Evolutionary conservation across 2,797 vertebrate species (phyloP), one percentile per base, ranked within the genome.

Genomic region (Vireo griseus): DNA sequence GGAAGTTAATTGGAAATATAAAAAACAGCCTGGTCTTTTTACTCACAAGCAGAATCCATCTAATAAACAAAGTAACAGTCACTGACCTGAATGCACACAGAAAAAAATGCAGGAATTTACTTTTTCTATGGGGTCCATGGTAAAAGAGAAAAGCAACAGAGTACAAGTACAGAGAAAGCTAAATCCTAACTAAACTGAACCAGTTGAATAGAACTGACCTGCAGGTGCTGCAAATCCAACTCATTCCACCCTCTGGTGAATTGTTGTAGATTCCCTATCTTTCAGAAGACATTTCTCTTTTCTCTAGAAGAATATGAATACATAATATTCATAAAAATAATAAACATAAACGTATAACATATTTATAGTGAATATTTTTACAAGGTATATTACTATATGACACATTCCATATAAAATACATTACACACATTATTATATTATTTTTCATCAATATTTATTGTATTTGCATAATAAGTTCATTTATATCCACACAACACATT

Each of bases 61-160:
- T 72, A 42, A 79, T 45, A 91, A 92, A 76, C 19, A 86, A 91
- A 54, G 8, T 40, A 84, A 74, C 5, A 40, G 13, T 40, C 33
- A 50, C 62, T 80, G 42, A 68, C 33, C 19, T 76, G 21, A 90
- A 68, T 15, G 5, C 9, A 59, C 8, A 8, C 7, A 24, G 8
- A 21, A 62, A 79, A 52, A 50, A 8, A 12, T 0, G 2, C 5
- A 89, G 5, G 14, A 28, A 35, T 14, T n/a, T 0, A 39, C 7
- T 79, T 74, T 88, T 26, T 51, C 11, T 20, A 13, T 45, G 31
- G 2, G 8, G 5, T 73, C 20, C 21, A 12, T 11, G 4, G 22
- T 37, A 80, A 59, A 94, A 82, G 8, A 81, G 14, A 74, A 75
- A 9, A 52, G 7, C 5, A 81, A 58, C 5, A n/a, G 35, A 35